Evolutionary conservation across 2,888 invertebrate species (phyloP), one percentile per base, ranked within the genome.

Genomic region (Andrena dorsata): DNA sequence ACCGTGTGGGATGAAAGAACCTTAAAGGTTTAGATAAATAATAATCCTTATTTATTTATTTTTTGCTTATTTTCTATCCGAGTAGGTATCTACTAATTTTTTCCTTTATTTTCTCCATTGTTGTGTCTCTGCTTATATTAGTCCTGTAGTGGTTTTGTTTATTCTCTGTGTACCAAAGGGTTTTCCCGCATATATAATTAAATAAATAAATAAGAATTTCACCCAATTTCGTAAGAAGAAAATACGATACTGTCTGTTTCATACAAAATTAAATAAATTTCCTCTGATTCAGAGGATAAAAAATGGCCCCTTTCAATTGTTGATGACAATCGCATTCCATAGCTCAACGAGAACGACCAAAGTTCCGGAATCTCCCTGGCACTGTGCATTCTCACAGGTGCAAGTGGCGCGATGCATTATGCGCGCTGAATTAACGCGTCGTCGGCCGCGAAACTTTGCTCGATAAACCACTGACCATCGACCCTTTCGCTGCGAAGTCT

Each of bases 391-490:
- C 51, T 51, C 61, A 13, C 30, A 26, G 69, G 70, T 35, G 41
- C 30, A 61, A 66, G 66, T 41, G 41, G 13, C 49, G 35, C 68
- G 63, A 80, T 82, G 71, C 81, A 80, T 82, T 76, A 80, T 76
- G 58, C 68, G 28, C 7, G 41, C 51, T 41, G 63, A 60, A 76
- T 82, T 80, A 82, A 58, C 82, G 53, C 81, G 82, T 81, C 80
- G 70, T 64, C 80, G 35, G 8, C 35, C 61, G 28, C 32, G 79
- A 41, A 71, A 75, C 58, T 73, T 75, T 41, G 63, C 13, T 58
- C 35, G 71, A 80, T 82, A 80, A 80, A 82, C 70, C 75, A 64
- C 76, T 66, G 66, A 61, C 80, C 81, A 20, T 61, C 80, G 70
- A 70, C 70, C 73, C 73, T 51, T 30, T 63, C 58, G 66, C 71